Evolutionary conservation across 2,888 invertebrate species (phyloP).

Genomic region (Nasonia oneida): DNA sequence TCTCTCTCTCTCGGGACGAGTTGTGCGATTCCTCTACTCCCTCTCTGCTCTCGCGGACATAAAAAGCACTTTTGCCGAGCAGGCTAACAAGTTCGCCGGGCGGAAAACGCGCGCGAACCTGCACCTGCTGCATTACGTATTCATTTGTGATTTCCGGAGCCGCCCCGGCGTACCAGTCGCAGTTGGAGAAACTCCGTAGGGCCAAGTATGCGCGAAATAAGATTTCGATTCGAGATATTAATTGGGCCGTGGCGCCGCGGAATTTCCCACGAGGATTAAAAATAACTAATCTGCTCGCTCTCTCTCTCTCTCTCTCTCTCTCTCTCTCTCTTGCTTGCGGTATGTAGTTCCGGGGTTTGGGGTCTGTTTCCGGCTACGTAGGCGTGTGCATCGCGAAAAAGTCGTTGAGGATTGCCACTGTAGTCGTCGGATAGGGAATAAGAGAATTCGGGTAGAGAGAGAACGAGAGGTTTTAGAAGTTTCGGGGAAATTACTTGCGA

Average conservation of each 20-base stretch:
- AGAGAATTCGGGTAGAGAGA: slow-evolving; percentile 1
- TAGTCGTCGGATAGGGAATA: neutral
- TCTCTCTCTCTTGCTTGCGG: neutral
- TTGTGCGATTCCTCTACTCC: neutral
- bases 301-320: slow-evolving; percentile 11
- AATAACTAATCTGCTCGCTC: slow-evolving; percentile 42
- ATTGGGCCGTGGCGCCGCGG: slow-evolving; percentile 71
- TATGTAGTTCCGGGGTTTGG: neutral
- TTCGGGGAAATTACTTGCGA: slow-evolving; percentile 22
- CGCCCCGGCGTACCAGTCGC: neutral
- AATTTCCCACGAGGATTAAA: slow-evolving; percentile 74
- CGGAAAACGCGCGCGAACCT: slow-evolving; percentile 60
- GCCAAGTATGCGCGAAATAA: slow-evolving; percentile 72
- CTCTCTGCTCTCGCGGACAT: slow-evolving; percentile 5
- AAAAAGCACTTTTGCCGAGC: slow-evolving; percentile 46
- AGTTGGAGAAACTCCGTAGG: slow-evolving; percentile 41
- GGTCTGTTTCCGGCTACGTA: neutral
- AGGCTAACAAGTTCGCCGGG: slow-evolving; percentile 51
- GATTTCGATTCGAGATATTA: slow-evolving; percentile 76
- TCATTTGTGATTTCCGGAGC: slow-evolving; percentile 73
- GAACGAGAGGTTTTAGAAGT: slow-evolving; percentile 26
- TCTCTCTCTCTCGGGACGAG: slow-evolving; percentile 11
- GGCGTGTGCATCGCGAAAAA: slow-evolving; percentile 18
- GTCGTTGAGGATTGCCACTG: slow-evolving; percentile 1
- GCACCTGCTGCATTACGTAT: slow-evolving; percentile 72